Conservation (phyloP, 2,113 vertebrate genomes). For the Bambusicola thoracicus region DNA sequence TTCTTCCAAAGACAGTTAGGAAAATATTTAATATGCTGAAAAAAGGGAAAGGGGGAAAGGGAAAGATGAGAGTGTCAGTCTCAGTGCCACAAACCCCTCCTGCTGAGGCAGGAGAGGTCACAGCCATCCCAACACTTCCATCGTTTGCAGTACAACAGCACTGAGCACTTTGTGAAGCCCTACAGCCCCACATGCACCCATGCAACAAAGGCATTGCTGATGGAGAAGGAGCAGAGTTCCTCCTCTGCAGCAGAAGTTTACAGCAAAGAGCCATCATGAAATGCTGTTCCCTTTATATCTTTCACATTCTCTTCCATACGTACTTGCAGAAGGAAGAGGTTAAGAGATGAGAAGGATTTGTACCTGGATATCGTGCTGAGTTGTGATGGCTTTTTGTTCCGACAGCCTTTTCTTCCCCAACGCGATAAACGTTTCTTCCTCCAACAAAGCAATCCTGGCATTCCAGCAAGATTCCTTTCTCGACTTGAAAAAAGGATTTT, state of each 20-base stretch:
- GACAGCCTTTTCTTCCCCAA: constrained; percentile 5
- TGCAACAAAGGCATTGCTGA: neutral
- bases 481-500: neutral
- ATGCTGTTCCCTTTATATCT: neutral
- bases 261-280: neutral
- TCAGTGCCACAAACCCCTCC: neutral
- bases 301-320: neutral
- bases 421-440: neutral
- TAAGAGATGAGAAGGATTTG: neutral
- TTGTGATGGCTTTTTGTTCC: constrained; percentile 11
- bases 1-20: neutral
- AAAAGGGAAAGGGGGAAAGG: neutral
- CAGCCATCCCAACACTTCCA: neutral
- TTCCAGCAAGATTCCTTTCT: neutral
- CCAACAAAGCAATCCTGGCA: neutral
- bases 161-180: neutral
- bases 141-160: accelerated
- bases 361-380: neutral
- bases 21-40: neutral
- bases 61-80: neutral
- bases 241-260: neutral
- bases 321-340: neutral
- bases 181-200: neutral
- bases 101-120: neutral
- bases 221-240: neutral